Base-by-base conservation (phyloP, 2,888 invertebrate species). In the Apocheima hispidaria region DNA sequence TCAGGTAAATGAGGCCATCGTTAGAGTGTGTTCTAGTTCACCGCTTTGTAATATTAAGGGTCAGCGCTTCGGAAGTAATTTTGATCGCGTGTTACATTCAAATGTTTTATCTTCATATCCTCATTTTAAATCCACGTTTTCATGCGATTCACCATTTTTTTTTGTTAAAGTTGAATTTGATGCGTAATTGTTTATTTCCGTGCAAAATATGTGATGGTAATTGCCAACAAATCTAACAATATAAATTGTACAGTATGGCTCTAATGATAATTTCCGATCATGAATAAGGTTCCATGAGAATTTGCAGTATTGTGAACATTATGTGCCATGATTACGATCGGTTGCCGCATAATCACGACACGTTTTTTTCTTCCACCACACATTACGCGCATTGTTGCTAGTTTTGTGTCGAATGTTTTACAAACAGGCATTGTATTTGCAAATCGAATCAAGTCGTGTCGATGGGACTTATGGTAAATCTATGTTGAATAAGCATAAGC, bases 1-100 rank as follows among this genome's bases (percentile, higher is more conserved):
- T 68, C 84, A 82, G 83, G 84, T 84, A 85, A 79, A 76, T 71
- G 63, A 54, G 51, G 60, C 28, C 65, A 46, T 63, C 57, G 60
- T 53, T 44, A 53, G 23, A 55, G 26, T 41, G 38, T 28, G 64
- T 53, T 60, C 43, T 49, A 43, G 14, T 35, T 14, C n/a, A n/a
- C 35, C 14, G 35, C 35, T 35, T 14, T 35, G 38, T 46, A 35
- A 23, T 21, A 36, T 4, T 21, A 43, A 53, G 21, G 16, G 35
- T 46, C 21, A 33, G 16, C 10, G n/a, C 49, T 48, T 53, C 33
- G 36, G 53, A 60, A 36, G 43, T 38, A 36, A 35, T 23, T 53
- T 59, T 20, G 35, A 55, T 61, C 33, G 40, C 51, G 46, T 59
- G 54, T 48, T n/a, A n/a, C n/a, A n/a, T n/a, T 41, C 9, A 36